Percentiles rank a stretch among this genome's conserved stretches.
Conservation (phyloP, 1,140 invertebrate species). For the Armadillidium nasatum region DNA sequence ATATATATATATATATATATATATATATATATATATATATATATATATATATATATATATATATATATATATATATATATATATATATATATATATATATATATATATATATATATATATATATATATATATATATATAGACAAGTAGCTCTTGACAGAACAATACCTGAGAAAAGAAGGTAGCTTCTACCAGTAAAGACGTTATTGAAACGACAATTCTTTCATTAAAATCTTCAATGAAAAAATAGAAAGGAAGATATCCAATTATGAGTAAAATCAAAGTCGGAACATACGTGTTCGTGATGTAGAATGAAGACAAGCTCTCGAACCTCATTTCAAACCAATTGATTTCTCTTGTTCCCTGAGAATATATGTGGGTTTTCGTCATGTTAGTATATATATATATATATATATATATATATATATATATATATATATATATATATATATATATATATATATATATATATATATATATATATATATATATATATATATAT, state of each 20-base stretch:
- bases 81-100: background rate
- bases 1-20: no score
- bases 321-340: no score
- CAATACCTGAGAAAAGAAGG: constrained; percentile 36
- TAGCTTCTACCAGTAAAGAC: constrained; percentile 35
- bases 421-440: no score
- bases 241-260: constrained; percentile 38
- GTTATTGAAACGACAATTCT: constrained; percentile 40
- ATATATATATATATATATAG: background rate
- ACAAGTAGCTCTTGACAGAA: background rate
- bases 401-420: no score
- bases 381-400: no score
- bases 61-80: background rate
- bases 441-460: no score
- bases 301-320: constrained; percentile 28
- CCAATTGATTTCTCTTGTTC: no score
- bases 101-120: background rate
- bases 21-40: no score
- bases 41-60: no score
- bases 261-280: constrained; percentile 35
- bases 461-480: no score
- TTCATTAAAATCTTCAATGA: constrained; percentile 36
- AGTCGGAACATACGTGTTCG: constrained; percentile 34
- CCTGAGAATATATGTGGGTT: no score
- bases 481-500: no score